These are phyloP conservation scores for Lacanobia wlatinum DNA, from an alignment of 2,888 invertebrate genomes.

Conservation along the genomic window DNA sequence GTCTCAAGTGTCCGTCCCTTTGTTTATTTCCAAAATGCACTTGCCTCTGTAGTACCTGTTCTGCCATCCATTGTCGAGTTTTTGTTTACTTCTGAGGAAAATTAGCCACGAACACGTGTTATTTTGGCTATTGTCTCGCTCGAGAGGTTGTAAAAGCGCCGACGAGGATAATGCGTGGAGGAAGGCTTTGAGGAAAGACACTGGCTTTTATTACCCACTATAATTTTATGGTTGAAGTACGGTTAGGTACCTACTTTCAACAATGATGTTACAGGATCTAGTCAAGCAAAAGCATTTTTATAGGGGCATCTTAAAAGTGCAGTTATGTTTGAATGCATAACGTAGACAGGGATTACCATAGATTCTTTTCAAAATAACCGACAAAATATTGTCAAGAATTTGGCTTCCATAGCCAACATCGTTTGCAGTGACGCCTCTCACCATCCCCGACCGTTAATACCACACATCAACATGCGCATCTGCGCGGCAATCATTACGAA, in stretches of 20 bases:
- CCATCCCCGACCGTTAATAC: conserved; percentile 46
- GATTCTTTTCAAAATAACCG: conserved; percentile 3
- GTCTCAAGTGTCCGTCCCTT: conserved; percentile 79
- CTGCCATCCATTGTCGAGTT: conserved; percentile 72
- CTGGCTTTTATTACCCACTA: conserved; percentile 53
- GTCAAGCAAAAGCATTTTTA: conserved; percentile 18
- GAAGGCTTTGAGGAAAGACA: conserved; percentile 54
- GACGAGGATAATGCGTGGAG: conserved; percentile 58
- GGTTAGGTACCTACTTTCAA: conserved; percentile 26
- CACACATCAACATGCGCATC: conserved; percentile 56
- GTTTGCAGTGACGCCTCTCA: conserved; percentile 44
- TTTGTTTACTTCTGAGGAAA: conserved; percentile 75
- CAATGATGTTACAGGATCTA: conserved; percentile 12
- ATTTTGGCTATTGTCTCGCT: conserved; percentile 71
- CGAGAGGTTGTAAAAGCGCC: conserved; percentile 69
- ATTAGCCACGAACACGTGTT: conserved; percentile 81
- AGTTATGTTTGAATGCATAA: conserved; percentile 16
- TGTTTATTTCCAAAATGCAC: conserved; percentile 79
- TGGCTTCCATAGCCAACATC: conserved; percentile 7
- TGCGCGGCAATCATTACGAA: conserved; percentile 60
- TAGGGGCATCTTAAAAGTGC: conserved; percentile 19
- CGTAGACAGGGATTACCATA: not conserved
- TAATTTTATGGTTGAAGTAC: conserved; percentile 59
- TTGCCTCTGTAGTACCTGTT: conserved; percentile 85
- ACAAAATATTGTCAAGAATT: conserved; percentile 16